A percentile compares a stretch with the other conserved stretches of the same genome.
Evolutionary conservation across 1,140 invertebrate genomes (phyloP).

Genomic region (Leucophenga varia): DNA sequence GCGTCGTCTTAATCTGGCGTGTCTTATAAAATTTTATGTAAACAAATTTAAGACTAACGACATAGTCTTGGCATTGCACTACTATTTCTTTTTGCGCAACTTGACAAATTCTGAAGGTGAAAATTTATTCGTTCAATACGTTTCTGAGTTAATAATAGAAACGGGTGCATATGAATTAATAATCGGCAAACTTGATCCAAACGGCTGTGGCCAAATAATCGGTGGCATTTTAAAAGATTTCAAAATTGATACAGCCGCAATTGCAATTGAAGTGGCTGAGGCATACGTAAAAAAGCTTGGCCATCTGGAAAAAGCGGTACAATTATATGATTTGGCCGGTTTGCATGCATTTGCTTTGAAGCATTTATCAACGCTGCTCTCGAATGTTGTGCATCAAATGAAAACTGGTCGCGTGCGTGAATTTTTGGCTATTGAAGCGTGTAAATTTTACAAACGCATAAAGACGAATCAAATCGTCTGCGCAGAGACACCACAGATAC

Average conservation of each 20-base stretch:
- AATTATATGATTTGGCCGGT: constrained; percentile 85
- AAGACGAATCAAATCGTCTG: constrained; percentile 39
- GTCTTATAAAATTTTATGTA: constrained; percentile 85
- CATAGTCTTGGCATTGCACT: constrained; percentile 86
- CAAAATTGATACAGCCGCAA: constrained; percentile 61
- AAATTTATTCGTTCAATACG: constrained; percentile 83
- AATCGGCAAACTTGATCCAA: constrained; percentile 69
- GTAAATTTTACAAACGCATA: constrained; percentile 58
- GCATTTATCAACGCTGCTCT: constrained; percentile 76
- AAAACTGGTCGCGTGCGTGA: constrained; percentile 63
- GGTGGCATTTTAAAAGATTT: constrained; percentile 63
- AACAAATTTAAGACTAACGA: constrained; percentile 87
- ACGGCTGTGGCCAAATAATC: constrained; percentile 53
- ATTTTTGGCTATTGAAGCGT: constrained; percentile 61
- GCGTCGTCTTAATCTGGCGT: constrained; percentile 81
- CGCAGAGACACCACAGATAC: constrained; percentile 59
- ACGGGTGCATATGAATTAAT: constrained; percentile 75
- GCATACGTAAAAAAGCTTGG: constrained; percentile 73
- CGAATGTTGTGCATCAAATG: constrained; percentile 72
- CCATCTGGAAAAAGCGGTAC: constrained; percentile 88
- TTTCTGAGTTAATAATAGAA: constrained; percentile 79
- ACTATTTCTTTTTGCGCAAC: constrained; percentile 84
- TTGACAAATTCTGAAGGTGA: constrained; percentile 73
- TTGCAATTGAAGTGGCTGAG: constrained; percentile 66
- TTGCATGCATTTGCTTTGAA: constrained; percentile 80